These are phyloP conservation scores for Masnerella sp. DNA, from an alignment of 2,888 invertebrate species.

Conservation along the genomic window DNA sequence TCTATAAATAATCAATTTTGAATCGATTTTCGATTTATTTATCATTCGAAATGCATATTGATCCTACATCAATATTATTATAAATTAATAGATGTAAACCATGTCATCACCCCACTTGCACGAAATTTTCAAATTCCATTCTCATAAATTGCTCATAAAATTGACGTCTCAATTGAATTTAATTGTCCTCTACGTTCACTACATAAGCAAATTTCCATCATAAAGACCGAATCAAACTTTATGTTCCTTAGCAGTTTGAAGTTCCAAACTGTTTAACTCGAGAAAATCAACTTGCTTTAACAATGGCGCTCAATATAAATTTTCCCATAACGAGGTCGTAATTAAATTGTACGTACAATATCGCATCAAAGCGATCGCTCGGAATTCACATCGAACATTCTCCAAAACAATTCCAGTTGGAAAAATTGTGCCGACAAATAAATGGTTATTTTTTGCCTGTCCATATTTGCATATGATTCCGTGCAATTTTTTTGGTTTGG, in stretches of 20 bases:
- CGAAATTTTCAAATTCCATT: not conserved
- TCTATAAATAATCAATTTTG: not conserved
- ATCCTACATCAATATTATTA: too few species aligned
- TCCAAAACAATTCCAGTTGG: not conserved
- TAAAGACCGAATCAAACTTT: too few species aligned
- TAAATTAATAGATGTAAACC: slow-evolving; percentile 20
- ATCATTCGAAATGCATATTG: not conserved
- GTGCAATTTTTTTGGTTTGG: slow-evolving; percentile 2
- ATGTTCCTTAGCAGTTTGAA: too few species aligned
- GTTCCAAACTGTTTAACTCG: not conserved
- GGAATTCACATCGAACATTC: not conserved
- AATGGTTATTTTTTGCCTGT: not conserved
- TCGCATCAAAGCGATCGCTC: not conserved
- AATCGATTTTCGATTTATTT: slow-evolving; percentile 3
- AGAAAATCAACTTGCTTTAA: not conserved
- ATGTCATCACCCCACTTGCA: slow-evolving; percentile 9
- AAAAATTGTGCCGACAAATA: slow-evolving; percentile 3
- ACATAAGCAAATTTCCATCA: too few species aligned
- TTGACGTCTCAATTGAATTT: not conserved
- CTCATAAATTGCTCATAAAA: not conserved
- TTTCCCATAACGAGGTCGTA: slow-evolving; percentile 11
- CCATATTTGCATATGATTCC: slow-evolving; percentile 4
- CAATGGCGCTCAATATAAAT: not conserved
- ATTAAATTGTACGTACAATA: slow-evolving; percentile 20
- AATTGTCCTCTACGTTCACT: not conserved